These are phyloP conservation scores for Aphelinus certus DNA, from an alignment of 1,140 invertebrate genomes.

Conservation along the genomic window DNA sequence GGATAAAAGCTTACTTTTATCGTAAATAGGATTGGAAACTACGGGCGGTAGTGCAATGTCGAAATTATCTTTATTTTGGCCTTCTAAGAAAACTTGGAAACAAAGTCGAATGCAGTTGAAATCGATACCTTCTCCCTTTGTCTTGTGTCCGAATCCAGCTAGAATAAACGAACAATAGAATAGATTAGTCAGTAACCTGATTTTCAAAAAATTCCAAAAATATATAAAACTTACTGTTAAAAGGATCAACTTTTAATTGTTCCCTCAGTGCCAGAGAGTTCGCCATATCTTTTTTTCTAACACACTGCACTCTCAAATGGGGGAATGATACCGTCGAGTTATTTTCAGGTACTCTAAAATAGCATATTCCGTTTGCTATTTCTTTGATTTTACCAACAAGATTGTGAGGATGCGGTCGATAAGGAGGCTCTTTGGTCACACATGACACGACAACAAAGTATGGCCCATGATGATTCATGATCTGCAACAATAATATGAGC, in stretches of 20 bases:
- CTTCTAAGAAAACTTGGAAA: conserved; percentile 94
- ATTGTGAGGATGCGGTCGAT: conserved; percentile 94
- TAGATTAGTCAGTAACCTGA: not conserved
- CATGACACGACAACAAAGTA: conserved; percentile 93
- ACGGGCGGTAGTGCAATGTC: conserved; percentile 83
- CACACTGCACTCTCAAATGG: conserved; percentile 95
- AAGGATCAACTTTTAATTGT: conserved; percentile 91
- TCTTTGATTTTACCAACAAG: conserved; percentile 93
- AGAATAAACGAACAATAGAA: conserved; percentile 50
- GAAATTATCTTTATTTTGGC: conserved; percentile 74
- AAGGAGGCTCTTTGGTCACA: conserved; percentile 90
- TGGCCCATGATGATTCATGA: conserved; percentile 81
- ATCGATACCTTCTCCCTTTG: conserved; percentile 86
- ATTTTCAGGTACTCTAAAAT: conserved; percentile 79
- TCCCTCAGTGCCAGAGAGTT: conserved; percentile 83
- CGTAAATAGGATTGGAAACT: conserved; percentile 91
- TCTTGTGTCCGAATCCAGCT: conserved; percentile 89
- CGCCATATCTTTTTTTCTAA: conserved; percentile 94
- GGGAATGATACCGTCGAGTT: conserved; percentile 84
- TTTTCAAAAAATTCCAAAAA: not conserved
- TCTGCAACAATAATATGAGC: conserved; percentile 64
- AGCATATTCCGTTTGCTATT: conserved; percentile 87
- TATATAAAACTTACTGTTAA: conserved; percentile 78
- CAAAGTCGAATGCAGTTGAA: conserved; percentile 91
- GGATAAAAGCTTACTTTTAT: conserved; percentile 81